Evolutionary conservation across 2,888 invertebrate species (phyloP).

Genomic region (Ariolimax columbianus): DNA sequence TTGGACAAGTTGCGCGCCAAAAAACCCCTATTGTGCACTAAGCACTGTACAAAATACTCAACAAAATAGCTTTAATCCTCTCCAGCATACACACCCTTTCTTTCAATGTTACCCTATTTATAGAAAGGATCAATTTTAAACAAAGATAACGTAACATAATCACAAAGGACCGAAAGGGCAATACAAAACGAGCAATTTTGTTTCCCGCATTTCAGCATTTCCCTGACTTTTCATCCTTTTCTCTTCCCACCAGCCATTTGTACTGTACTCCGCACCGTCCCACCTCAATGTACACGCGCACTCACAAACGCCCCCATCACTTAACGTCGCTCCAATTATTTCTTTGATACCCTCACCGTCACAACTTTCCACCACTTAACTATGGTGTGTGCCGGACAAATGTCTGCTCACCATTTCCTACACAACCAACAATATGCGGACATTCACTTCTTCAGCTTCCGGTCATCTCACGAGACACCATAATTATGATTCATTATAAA

Average conservation of each 20-base stretch:
- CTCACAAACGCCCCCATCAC: not conserved
- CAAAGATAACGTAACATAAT: not conserved
- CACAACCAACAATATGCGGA: not conserved
- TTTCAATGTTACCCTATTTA: not conserved
- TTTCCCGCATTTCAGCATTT: slow-evolving; percentile 3
- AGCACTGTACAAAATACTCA: too few relatives aligned
- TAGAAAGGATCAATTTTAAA: not conserved
- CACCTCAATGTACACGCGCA: not conserved
- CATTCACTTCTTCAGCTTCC: not conserved
- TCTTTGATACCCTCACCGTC: not conserved
- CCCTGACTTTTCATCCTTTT: not conserved
- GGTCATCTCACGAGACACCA: too few relatives aligned
- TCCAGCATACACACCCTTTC: too few relatives aligned
- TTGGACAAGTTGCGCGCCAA: too few relatives aligned
- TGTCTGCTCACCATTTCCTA: too few relatives aligned
- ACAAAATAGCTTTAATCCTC: too few relatives aligned
- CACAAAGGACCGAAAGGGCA: not conserved
- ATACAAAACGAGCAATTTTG: not conserved
- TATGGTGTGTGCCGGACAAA: too few relatives aligned
- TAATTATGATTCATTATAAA: too few relatives aligned
- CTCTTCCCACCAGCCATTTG: not conserved
- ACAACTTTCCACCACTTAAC: too few relatives aligned
- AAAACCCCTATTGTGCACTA: too few relatives aligned
- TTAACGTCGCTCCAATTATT: not conserved
- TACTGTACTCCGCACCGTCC: too few relatives aligned